These are phyloP conservation scores for Sebastes minor DNA, from an alignment of 2,797 vertebrate genomes.

Conservation along the genomic window DNA sequence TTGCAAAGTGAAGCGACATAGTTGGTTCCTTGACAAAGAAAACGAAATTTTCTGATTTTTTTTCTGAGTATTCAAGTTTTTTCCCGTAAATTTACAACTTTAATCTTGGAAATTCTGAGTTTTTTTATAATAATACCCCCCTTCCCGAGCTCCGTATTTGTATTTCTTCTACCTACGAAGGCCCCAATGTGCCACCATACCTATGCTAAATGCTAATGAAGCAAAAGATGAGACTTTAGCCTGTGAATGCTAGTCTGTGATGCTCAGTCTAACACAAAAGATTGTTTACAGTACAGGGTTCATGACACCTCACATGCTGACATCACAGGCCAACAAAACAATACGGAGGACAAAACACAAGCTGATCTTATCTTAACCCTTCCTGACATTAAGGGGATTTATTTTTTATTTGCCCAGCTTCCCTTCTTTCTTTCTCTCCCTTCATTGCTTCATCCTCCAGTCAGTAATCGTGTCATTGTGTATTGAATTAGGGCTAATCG, in stretches of 20 bases:
- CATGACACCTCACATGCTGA: neutral
- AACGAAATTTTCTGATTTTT: neutral
- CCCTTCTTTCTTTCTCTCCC: neutral
- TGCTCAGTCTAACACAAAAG: neutral
- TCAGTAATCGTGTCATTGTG: slow-evolving; percentile 22
- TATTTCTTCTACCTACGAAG: too few relatives aligned
- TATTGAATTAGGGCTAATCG: neutral
- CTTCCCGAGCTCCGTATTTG: too few relatives aligned
- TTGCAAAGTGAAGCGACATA: too few relatives aligned
- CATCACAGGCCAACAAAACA: neutral
- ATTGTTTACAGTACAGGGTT: neutral
- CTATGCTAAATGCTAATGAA: neutral
- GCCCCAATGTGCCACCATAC: too few relatives aligned
- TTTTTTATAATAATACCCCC: too few relatives aligned
- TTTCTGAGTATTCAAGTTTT: neutral
- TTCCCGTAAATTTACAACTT: too few relatives aligned
- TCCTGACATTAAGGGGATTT: slow-evolving; percentile 23
- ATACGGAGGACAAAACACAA: neutral
- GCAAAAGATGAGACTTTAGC: neutral
- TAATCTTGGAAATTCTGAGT: too few relatives aligned
- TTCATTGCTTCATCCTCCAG: neutral
- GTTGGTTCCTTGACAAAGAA: too few relatives aligned
- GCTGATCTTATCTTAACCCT: neutral
- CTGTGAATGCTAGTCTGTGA: neutral
- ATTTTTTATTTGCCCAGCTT: neutral